Evolutionary conservation across 2,888 invertebrate genomes (phyloP), one percentile per base, ranked within the genome.

Genomic region (Ichneumoninae sp.): DNA sequence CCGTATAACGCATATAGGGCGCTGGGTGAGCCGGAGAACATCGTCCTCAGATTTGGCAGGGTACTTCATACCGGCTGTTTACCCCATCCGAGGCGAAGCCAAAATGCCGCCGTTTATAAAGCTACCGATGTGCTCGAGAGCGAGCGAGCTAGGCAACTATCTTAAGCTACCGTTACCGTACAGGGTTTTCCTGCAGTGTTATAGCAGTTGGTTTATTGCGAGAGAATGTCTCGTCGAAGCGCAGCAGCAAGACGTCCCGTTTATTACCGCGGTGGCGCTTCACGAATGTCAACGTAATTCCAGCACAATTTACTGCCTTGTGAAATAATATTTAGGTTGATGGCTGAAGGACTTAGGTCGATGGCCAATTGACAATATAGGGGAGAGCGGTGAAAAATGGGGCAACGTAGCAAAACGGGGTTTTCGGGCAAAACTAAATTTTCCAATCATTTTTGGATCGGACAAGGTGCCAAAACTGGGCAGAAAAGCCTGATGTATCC

Each of bases 61-160:
- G 77, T 57, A 65, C 78, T 79, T 78, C 74, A 57, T 68, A 82
- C 33, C 40, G 57, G 70, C 44, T 84, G 70, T 82, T 79, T 78
- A 71, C 70, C 54, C 70, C 65, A 75, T 75, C 78, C 75, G 26
- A 54, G 19, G 33, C 26, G 70, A 74, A 81, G 77, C 78, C 74
- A 75, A 82, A 69, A 79, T 70, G 78, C 74, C 74, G 78, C 52
- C 50, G 77, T 78, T 78, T 84, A 78, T 81, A 57, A 70, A 84
- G 78, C 77, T 78, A 26, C 72, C 50, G 60, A 62, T 62, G 65
- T 82, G 54, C 69, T 81, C 13, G 65, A 8, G 8, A 8, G 8
- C 40, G 8, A 1, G 8, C 10, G 40, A 71, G 72, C 44, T 16
- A 44, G 54, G 47, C 22, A 74, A 80, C 74, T 70, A 69, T 78